Conservation (phyloP, 2,113 vertebrate genomes). For the Turdus rufiventris region DNA sequence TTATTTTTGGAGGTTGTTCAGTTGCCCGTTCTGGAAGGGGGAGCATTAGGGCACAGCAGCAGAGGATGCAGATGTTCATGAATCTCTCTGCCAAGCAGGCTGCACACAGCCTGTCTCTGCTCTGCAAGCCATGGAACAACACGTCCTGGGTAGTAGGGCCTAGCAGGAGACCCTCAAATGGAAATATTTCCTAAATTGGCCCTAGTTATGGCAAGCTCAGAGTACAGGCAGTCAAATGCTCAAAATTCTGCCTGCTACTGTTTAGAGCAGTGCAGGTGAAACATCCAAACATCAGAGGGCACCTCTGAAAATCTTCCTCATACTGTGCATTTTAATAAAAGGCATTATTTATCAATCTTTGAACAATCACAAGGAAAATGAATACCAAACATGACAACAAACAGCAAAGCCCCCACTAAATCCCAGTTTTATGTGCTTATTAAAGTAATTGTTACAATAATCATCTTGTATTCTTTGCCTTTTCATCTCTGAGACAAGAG, state of each 20-base stretch:
- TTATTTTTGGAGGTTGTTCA: not conserved
- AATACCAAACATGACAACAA: not conserved
- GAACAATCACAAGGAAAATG: not conserved
- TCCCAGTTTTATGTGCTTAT: not conserved
- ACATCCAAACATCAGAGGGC: not conserved
- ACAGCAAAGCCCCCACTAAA: not conserved
- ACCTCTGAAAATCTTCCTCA: not conserved
- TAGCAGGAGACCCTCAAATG: not conserved
- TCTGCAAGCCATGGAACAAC: not conserved
- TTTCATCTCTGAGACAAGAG: slow-evolving; percentile 23
- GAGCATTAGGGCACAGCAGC: not conserved
- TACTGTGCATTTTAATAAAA: not conserved
- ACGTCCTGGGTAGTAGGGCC: not conserved
- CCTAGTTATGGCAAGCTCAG: not conserved
- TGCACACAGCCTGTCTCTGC: not conserved
- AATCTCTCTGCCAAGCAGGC: not conserved
- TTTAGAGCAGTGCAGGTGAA: not conserved
- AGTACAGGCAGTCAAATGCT: not conserved
- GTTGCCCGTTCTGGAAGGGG: not conserved
- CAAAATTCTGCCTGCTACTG: not conserved
- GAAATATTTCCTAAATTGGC: not conserved
- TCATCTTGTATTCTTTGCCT: not conserved
- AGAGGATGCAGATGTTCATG: not conserved
- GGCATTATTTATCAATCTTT: not conserved
- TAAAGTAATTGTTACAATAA: slow-evolving; percentile 4